These are phyloP conservation scores for Acanthiza pusilla DNA, from an alignment of 2,797 vertebrate genomes.

Conservation along the genomic window DNA sequence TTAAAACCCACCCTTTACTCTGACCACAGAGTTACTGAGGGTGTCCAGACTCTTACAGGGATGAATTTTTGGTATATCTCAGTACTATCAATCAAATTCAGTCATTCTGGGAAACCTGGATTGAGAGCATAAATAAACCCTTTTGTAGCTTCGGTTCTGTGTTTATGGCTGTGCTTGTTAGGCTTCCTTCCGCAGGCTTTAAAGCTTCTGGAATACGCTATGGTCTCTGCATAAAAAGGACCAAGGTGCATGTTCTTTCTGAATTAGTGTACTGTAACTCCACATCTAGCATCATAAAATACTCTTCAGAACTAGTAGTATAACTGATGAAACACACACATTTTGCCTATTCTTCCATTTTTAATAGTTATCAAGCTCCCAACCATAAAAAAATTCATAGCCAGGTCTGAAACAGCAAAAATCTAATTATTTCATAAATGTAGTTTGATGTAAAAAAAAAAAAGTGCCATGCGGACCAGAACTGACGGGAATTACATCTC, in stretches of 20 bases:
- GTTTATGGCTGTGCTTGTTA: neutral
- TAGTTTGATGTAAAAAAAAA: neutral
- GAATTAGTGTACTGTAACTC: neutral
- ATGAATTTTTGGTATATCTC: neutral
- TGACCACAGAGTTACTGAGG: neutral
- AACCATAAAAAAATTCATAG: neutral
- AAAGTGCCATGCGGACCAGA: neutral
- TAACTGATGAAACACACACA: neutral
- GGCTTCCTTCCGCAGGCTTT: neutral
- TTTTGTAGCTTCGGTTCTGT: neutral
- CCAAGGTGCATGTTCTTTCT: neutral
- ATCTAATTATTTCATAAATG: rapidly evolving
- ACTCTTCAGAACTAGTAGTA: rapidly evolving
- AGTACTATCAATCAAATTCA: neutral
- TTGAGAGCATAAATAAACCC: neutral
- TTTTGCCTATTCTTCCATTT: neutral
- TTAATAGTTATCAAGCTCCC: neutral
- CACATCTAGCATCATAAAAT: neutral
- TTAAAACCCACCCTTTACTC: rapidly evolving
- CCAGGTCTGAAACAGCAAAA: neutral
- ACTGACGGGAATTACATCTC: neutral
- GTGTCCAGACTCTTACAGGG: neutral
- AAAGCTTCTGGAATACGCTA: neutral
- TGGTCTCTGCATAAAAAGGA: neutral
- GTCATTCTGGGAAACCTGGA: neutral